Evolutionary conservation across 2,888 invertebrate species (phyloP).

Genomic region (Drosophila affinis): DNA sequence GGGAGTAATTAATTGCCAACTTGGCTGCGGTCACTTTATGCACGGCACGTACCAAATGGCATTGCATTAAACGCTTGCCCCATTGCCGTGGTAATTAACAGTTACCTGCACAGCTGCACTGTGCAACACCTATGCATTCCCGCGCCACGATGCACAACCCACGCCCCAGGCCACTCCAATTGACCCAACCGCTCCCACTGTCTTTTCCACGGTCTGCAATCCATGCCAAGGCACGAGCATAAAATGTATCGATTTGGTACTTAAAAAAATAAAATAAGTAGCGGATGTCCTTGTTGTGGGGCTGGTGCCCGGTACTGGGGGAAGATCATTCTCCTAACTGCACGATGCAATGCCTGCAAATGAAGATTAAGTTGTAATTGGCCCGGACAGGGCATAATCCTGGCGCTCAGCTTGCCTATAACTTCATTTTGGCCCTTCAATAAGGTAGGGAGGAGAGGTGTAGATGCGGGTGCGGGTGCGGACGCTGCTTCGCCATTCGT

Average conservation of each 20-base stretch:
- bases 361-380: conserved; percentile 45
- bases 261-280: conserved; percentile 19
- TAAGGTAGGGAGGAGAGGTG: too few relatives aligned
- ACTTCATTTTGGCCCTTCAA: conserved; percentile 10
- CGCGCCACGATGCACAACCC: not conserved
- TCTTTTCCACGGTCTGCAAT: conserved; percentile 9
- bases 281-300: conserved; percentile 11
- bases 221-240: conserved; percentile 35
- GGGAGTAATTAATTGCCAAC: conserved; percentile 63
- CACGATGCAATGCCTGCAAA: conserved; percentile 22
- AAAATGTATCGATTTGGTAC: conserved; percentile 59
- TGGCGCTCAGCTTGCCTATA: conserved; percentile 23
- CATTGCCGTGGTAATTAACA: conserved; percentile 66
- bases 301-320: too few relatives aligned
- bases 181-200: conserved; percentile 13
- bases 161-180: not conserved
- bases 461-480: too few relatives aligned
- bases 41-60: conserved; percentile 67
- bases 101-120: conserved; percentile 40
- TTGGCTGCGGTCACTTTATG: conserved; percentile 63
- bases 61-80: conserved; percentile 67
- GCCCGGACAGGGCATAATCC: conserved; percentile 42
- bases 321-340: too few relatives aligned
- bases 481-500: too few relatives aligned
- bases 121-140: conserved; percentile 2